Evolutionary conservation across 1,140 invertebrate species (phyloP), one percentile per base, ranked within the genome.

Genomic region (Tenebrio molitor): DNA sequence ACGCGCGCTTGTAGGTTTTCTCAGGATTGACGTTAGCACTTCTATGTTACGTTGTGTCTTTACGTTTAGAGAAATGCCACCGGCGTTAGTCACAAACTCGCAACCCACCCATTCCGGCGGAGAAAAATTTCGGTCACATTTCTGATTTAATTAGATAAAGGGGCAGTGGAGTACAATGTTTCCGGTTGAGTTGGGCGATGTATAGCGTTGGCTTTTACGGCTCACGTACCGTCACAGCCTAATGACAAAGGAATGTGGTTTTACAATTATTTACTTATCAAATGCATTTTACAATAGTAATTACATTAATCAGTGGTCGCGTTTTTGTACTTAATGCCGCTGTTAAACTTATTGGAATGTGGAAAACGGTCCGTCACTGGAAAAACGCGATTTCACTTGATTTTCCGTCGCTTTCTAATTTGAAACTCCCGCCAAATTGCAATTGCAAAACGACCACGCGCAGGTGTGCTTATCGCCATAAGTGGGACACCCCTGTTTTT

Each of bases 231-330:
- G 73, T 74, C 36, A 74, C 73, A 74, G 73, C 71, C 73, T 74
- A 72, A 74, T 72, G 73, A 58, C 15, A 53, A 50, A 39, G 70
- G 73, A 74, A 74, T 74, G 73, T 71, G 73, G 73, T 74, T 63
- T 64, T 25, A 72, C 69, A 71, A 74, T 74, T 74, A 71, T 74
- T 74, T 71, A 71, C 71, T 50, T 62, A 53, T 72, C 42, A 46
- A 50, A 21, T 72, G 53, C 65, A 34, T 72, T 67, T 41, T 63
- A 68, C 65, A 67, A 72, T 68, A 42, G 72, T 69, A 69, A 73
- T 73, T 73, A 36, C 53, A 73, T 73, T 73, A 73, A 62, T 73
- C 67, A 46, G 25, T 33, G 63, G 34, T 65, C 33, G 39, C 39
- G 33, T 65, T 65, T 65, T 65, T 65, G 17, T 42, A 39, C 62